Conservation (phyloP, 1,140 invertebrate genomes). For the Drosophila azteca region DNA sequence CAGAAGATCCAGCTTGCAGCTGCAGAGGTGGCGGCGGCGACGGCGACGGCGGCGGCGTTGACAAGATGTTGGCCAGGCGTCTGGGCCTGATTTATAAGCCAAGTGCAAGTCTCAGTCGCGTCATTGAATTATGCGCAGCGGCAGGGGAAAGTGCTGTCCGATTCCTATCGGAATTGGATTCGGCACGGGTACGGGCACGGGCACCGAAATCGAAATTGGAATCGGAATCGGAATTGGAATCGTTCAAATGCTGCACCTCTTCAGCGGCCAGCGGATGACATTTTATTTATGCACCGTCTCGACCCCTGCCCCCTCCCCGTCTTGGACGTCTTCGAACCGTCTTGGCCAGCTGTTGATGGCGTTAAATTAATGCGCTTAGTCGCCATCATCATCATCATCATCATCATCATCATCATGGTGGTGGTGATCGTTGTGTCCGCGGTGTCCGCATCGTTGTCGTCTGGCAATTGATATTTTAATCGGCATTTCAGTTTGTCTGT, state of each 20-base stretch:
- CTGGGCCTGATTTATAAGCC: conserved; percentile 47
- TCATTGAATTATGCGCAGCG: conserved; percentile 60
- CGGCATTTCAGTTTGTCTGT: conserved; percentile 74
- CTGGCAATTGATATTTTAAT: conserved; percentile 76
- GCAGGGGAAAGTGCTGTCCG: conserved; percentile 53
- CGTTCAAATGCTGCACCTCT: conserved; percentile 31
- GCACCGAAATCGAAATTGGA: conserved; percentile 19
- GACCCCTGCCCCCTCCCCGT: neutral
- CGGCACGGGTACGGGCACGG: too few species aligned
- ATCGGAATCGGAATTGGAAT: conserved; percentile 18
- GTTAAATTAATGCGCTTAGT: conserved; percentile 78
- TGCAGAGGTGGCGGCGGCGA: conserved; percentile 17
- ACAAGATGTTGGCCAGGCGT: conserved; percentile 21
- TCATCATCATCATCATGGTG: neutral
- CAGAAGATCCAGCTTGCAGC: conserved; percentile 26
- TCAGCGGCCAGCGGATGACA: conserved; percentile 13
- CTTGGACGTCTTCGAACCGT: conserved; percentile 6
- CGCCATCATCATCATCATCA: conserved; percentile 37
- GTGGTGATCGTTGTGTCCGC: neutral
- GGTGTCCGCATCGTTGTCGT: conserved; percentile 28
- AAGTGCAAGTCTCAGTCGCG: conserved; percentile 53
- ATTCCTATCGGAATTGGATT: conserved; percentile 15
- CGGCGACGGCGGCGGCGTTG: conserved; percentile 44
- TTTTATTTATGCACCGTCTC: conserved; percentile 36
- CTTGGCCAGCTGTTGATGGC: conserved; percentile 65